Base-by-base conservation (phyloP, 2,888 invertebrate species). In the Drosophila mettleri region DNA sequence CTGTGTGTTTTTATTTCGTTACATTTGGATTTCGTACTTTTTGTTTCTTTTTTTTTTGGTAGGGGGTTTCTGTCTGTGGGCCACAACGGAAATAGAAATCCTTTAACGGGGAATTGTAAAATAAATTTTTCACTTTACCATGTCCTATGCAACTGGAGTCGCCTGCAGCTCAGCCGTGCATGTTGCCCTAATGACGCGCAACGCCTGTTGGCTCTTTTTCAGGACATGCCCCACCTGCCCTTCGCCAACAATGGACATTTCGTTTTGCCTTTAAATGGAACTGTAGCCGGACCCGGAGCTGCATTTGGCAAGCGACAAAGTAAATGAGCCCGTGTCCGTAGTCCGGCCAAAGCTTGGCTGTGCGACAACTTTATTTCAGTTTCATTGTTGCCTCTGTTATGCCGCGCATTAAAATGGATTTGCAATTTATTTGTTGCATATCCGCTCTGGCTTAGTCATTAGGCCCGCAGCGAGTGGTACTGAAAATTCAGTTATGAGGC, bases 91-190 rank as follows among this genome's bases (percentile, higher is more conserved):
- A 89, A 85, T 85, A 79, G 88, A 85, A 85, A 87, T 81, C 73
- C 88, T 78, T 85, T 77, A 89, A 77, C 67, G 59, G 69, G 71
- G 84, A 81, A 88, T 74, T 77, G 77, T 66, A 59, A 87, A 79
- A 89, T 85, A 89, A 78, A 85, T 78, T 85, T 87, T 81, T 85
- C 82, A 84, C 82, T 87, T 85, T 77, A 67, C 79, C 69, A 67
- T 71, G 54, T 70, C 41, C 74, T 14, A 54, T 41, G 31, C 20
- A 22, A 24, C 51, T 14, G 16, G 33, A 29, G n/a, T 12, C 24
- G 62, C 58, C 63, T 80, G 67, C 80, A 69, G 61, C 59, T 67
- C 76, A 68, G 66, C 66, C 70, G 68, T 88, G 86, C 86, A 79
- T 82, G 76, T 71, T 66, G 80, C 53, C 86, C 70, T 86, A 83